These are phyloP conservation scores for Drosophila pruinosa DNA, from an alignment of 1,140 invertebrate genomes.

Conservation along the genomic window DNA sequence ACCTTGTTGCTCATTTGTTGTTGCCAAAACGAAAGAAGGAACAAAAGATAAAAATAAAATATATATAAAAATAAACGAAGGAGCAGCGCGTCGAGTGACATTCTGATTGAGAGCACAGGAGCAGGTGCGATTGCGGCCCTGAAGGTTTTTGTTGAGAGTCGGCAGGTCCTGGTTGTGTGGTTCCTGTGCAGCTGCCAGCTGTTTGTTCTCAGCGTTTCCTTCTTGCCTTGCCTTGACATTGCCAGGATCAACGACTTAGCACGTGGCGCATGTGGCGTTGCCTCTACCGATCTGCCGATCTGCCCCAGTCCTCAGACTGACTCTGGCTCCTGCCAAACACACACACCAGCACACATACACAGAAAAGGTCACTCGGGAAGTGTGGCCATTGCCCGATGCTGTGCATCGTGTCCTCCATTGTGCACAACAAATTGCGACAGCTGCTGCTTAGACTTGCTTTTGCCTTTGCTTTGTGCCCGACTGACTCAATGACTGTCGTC, in stretches of 20 bases:
- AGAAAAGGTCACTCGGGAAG: constrained; percentile 73
- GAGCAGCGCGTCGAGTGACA: constrained; percentile 44
- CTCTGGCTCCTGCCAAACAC: constrained; percentile 67
- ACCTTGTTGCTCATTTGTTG: constrained; percentile 64
- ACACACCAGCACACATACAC: not conserved
- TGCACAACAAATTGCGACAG: constrained; percentile 61
- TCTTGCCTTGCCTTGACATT: constrained; percentile 38
- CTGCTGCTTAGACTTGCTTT: constrained; percentile 45
- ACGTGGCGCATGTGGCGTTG: constrained; percentile 75
- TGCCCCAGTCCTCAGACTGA: constrained; percentile 9
- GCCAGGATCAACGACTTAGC: constrained; percentile 78
- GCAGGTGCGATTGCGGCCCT: constrained; percentile 23
- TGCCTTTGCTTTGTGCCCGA: not conserved
- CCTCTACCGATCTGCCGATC: constrained; percentile 1
- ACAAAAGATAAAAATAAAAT: not conserved
- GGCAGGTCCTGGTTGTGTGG: constrained; percentile 46
- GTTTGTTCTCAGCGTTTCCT: not conserved
- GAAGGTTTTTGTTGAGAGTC: constrained; percentile 51
- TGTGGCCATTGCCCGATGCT: constrained; percentile 39
- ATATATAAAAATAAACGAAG: not conserved
- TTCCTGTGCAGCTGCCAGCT: constrained; percentile 51
- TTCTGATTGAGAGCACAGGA: constrained; percentile 65
- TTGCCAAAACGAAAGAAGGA: no score
- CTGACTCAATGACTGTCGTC: no score
- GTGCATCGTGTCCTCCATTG: constrained; percentile 49